phyloP scores from a whole-genome alignment of 2,888 invertebrate species.

The Philereme transversata region DNA sequence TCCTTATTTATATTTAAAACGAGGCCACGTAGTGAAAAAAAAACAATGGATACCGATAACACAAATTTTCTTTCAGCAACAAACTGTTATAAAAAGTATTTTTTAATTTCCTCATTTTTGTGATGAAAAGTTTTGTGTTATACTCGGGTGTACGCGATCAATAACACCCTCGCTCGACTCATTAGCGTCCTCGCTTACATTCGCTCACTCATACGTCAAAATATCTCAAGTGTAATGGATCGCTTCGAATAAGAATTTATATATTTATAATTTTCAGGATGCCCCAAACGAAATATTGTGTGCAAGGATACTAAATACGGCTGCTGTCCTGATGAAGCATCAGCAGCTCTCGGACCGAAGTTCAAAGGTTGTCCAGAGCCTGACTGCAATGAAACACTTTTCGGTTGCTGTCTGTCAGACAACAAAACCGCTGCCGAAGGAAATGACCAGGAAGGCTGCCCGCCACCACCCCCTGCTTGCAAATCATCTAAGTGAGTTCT shows the following conservation, averaged over 20 bases:
- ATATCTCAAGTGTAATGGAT: no score
- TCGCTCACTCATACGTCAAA: no score
- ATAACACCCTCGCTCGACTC: no score
- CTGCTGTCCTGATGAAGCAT: conserved; percentile 93
- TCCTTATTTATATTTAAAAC: no score
- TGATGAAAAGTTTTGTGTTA: no score
- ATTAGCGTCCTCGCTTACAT: no score
- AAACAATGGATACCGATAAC: no score
- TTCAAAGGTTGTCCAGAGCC: conserved; percentile 90
- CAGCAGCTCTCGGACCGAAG: conserved; percentile 88
- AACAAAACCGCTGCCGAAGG: conserved; percentile 90
- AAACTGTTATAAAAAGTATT: no score
- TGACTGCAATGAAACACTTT: conserved; percentile 90
- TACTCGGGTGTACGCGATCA: no score
- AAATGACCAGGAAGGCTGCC: conserved; percentile 93
- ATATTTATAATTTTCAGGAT: conserved; percentile 72
- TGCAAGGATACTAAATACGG: conserved; percentile 90
- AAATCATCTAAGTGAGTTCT: conserved; percentile 76
- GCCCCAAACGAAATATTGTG: conserved; percentile 86
- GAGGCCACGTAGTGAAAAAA: no score
- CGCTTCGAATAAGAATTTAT: background rate
- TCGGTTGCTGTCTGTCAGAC: conserved; percentile 93
- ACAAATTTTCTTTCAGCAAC: no score
- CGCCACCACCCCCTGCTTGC: conserved; percentile 85
- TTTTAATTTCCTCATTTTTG: no score